Percentiles rank a stretch among this genome's conserved stretches.
These are phyloP conservation scores for Clarias magur DNA, from an alignment of 2,113 vertebrate genomes.

Conservation along the genomic window DNA sequence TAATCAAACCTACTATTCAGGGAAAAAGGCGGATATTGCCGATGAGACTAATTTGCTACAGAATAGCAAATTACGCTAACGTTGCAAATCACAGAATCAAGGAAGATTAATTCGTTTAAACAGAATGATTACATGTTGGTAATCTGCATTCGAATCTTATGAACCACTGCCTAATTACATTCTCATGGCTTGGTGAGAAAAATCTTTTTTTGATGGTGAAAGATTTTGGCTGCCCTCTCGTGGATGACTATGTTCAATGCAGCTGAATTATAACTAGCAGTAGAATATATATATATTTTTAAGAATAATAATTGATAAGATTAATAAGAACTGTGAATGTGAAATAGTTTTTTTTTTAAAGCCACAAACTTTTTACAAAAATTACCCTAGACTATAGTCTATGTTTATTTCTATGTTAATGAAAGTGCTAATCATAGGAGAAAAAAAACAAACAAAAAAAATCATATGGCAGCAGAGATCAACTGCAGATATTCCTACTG, in stretches of 20 bases:
- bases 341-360: background rate
- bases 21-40: conserved; percentile 29
- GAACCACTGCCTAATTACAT: background rate
- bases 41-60: conserved; percentile 19
- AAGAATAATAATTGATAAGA: too few species aligned
- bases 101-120: background rate
- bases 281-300: background rate
- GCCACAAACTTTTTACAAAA: too few species aligned
- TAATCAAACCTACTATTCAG: conserved; percentile 18
- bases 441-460: too few species aligned
- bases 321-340: background rate
- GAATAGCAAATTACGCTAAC: conserved; percentile 16
- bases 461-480: too few species aligned
- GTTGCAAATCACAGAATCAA: background rate
- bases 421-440: background rate
- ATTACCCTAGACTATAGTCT: too few species aligned
- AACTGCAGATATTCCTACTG: too few species aligned
- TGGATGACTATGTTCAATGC: conserved; percentile 24
- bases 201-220: background rate
- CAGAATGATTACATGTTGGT: background rate
- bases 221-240: conserved; percentile 40
- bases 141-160: background rate
- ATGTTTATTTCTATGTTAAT: background rate
- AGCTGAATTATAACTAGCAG: background rate
- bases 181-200: background rate